Conservation (phyloP, 2,797 vertebrate genomes). For the Numenius phaeopus region DNA sequence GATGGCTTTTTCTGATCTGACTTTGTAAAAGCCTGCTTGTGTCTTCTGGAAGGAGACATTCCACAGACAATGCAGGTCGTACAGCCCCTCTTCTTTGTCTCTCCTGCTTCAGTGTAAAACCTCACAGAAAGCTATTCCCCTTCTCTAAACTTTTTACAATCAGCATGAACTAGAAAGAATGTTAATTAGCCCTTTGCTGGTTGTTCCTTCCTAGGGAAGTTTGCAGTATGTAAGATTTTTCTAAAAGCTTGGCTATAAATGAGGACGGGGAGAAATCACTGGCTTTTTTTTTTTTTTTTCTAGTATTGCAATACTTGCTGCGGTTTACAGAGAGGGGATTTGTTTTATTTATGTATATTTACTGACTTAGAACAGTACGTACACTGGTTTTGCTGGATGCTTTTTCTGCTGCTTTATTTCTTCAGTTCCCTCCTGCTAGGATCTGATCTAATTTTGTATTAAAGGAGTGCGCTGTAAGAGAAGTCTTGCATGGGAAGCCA, state of each 20-base stretch:
- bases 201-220: neutral
- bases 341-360: neutral
- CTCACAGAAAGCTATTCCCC: neutral
- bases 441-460: neutral
- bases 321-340: neutral
- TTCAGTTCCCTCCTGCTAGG: neutral
- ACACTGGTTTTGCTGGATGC: neutral
- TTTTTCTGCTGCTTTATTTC: neutral
- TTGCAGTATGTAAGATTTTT: neutral
- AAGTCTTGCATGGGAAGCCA: neutral
- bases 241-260: neutral
- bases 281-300: neutral
- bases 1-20: neutral
- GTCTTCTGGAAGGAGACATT: neutral
- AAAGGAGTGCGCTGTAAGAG: neutral
- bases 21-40: neutral
- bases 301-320: neutral
- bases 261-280: neutral
- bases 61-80: neutral
- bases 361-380: neutral
- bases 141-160: neutral
- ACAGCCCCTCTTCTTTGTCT: neutral
- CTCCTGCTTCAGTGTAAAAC: neutral
- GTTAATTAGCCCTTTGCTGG: neutral
- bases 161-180: neutral